Base-by-base conservation (phyloP, 37 sponge, comb jelly and placozoan genomes). In the Petrosia ficiformis region DNA sequence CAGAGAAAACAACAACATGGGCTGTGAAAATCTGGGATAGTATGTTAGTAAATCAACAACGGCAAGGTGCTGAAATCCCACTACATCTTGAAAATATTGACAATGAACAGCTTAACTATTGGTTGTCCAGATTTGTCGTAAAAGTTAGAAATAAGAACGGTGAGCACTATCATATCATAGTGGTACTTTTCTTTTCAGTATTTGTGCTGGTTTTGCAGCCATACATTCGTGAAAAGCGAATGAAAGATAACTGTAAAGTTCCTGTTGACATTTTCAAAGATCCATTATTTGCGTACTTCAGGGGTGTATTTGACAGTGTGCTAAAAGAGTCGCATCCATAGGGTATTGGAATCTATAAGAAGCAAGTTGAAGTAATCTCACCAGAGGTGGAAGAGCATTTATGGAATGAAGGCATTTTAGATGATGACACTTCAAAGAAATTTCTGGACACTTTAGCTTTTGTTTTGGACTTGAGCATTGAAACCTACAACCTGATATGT, bases 361-460 rank as follows among this genome's bases (percentile, higher is more conserved):
- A 69, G 61, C 68, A 79, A 40, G 69, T 36, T 57, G 52, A 36
- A 57, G 79, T 57, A 10, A 67, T 21, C 57, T 26, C 21, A 42
- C 2, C 5, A n/a, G 63, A 61, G 5, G 11, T 61, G n/a, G 63
- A 61, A 61, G 63, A 61, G 14, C 22, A 29, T n/a, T 61, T 61
- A 22, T 61, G 63, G 63, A 6, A 8, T 11, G 63, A 61, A n/a
- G 28, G 28, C 26, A 29, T 61, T n/a, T 61, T 61, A n/a, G 63
- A 29, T 26, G 26, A 22, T 11, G 63, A 61, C 28, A 61, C 14
- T n/a, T 29, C 63, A 11, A 8, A 61, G 28, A 61, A 61, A 22
- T n/a, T 61, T 5, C 26, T 61, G 63, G 63, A 61, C 26, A 61
- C 63, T 61, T 5, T 61, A 6, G 63, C 28, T 61, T 26, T 61